Percentiles rank a stretch among this genome's conserved stretches.
phyloP scores from a whole-genome alignment of 2,797 vertebrate species.

The Glyptemys insculpta region DNA sequence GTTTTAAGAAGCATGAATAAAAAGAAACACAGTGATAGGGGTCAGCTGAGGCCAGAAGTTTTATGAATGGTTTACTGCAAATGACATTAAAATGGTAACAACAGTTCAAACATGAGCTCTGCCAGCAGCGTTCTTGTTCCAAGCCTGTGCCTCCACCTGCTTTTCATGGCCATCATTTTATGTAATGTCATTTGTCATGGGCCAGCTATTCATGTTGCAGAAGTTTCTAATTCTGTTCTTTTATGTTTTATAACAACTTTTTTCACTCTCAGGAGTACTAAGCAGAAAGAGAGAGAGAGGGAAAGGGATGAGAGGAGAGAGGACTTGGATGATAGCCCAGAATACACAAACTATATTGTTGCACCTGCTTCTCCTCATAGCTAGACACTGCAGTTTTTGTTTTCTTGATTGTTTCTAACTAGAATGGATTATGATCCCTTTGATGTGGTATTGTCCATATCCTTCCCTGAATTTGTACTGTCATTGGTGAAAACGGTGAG shows the following conservation, averaged over 20 bases:
- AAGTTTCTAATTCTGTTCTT: background rate
- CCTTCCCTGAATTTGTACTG: background rate
- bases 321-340: background rate
- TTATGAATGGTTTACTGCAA: background rate
- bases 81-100: background rate
- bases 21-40: background rate
- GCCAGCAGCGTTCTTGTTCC: background rate
- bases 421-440: slow-evolving; percentile 5
- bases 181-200: slow-evolving; percentile 4
- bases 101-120: background rate
- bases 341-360: background rate
- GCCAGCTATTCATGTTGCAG: background rate
- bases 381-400: background rate
- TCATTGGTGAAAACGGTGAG: slow-evolving; percentile 9
- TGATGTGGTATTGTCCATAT: background rate
- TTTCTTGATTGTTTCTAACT: background rate
- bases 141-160: background rate
- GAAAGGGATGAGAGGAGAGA: background rate
- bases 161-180: background rate
- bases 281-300: background rate
- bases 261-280: background rate
- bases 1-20: background rate
- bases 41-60: background rate
- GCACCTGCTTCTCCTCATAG: background rate
- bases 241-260: background rate